phyloP scores from a whole-genome alignment of 2,888 invertebrate genomes.

The Plutella xylostella region DNA sequence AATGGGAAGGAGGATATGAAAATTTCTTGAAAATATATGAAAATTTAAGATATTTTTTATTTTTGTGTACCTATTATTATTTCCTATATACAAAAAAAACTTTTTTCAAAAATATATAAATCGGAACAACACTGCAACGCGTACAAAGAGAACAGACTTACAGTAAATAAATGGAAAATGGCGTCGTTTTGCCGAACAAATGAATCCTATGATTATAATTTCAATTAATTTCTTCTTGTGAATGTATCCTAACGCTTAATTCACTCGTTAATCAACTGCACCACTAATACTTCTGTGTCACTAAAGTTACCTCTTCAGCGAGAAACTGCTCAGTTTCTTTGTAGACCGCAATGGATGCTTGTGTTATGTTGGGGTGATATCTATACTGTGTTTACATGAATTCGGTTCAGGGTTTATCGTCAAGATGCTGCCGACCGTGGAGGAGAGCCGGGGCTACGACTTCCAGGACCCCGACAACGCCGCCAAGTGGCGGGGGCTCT shows the following conservation, averaged over 20 bases:
- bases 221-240: slow-evolving; percentile 28
- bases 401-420: slow-evolving; percentile 42
- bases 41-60: too few species aligned
- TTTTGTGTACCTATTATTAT: too few species aligned
- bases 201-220: slow-evolving; percentile 35
- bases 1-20: too few species aligned
- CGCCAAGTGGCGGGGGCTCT: slow-evolving; percentile 92
- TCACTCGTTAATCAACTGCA: slow-evolving; percentile 13
- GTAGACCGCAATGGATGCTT: slow-evolving; percentile 33
- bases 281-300: neutral
- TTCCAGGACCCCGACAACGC: slow-evolving; percentile 90
- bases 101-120: too few species aligned
- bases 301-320: neutral
- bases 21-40: too few species aligned
- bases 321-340: slow-evolving; percentile 31
- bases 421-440: slow-evolving; percentile 65
- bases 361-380: slow-evolving; percentile 44
- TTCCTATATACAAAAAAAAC: too few species aligned
- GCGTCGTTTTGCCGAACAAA: slow-evolving; percentile 63
- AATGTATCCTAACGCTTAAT: slow-evolving; percentile 1
- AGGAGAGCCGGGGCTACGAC: slow-evolving; percentile 76
- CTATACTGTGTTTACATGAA: slow-evolving; percentile 57
- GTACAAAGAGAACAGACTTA: too few species aligned
- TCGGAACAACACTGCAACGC: too few species aligned
- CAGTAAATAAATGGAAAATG: slow-evolving; percentile 62